Percentiles rank a stretch among this genome's conserved stretches.
Conservation (phyloP, 2,888 invertebrate genomes). For the Drepana falcataria region DNA sequence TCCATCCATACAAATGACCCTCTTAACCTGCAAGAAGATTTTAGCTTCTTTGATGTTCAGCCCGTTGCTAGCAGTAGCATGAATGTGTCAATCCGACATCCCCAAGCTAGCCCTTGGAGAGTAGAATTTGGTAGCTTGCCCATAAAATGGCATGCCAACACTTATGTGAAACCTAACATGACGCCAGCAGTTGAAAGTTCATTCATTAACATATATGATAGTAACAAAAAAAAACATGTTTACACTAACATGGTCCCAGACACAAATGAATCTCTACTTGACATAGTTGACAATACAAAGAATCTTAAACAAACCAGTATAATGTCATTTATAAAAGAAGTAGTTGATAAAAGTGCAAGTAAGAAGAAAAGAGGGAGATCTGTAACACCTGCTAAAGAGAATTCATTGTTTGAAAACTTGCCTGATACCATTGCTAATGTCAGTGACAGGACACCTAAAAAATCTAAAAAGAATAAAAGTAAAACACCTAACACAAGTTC, state of each 20-base stretch:
- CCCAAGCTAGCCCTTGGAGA: conserved; percentile 68
- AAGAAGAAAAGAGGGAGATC: conserved; percentile 48
- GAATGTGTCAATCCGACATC: conserved; percentile 51
- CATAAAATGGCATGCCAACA: conserved; percentile 66
- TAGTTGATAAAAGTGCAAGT: conserved; percentile 47
- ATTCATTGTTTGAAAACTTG: conserved; percentile 41
- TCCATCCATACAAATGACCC: conserved; percentile 40
- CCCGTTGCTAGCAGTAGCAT: conserved; percentile 71
- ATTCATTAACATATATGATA: conserved; percentile 52
- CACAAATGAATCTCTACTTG: conserved; percentile 35
- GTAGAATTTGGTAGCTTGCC: conserved; percentile 62
- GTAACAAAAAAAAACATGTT: conserved; percentile 59
- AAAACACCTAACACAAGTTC: conserved; percentile 5
- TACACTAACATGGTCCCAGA: conserved; percentile 57
- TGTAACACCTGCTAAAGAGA: conserved; percentile 42
- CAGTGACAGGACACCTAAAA: conserved; percentile 18
- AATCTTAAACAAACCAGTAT: conserved; percentile 68
- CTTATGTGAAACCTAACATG: conserved; percentile 70
- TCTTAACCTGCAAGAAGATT: conserved; percentile 47
- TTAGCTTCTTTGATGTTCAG: conserved; percentile 64
- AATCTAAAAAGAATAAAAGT: conserved; percentile 19
- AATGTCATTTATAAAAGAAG: conserved; percentile 65
- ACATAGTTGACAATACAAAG: conserved; percentile 32
- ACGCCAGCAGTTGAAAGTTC: conserved; percentile 71
- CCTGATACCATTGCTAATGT: conserved; percentile 8